These are phyloP conservation scores for Platygyra sinensis DNA, from an alignment of 64 coral and sea anemone species.

Conservation along the genomic window DNA sequence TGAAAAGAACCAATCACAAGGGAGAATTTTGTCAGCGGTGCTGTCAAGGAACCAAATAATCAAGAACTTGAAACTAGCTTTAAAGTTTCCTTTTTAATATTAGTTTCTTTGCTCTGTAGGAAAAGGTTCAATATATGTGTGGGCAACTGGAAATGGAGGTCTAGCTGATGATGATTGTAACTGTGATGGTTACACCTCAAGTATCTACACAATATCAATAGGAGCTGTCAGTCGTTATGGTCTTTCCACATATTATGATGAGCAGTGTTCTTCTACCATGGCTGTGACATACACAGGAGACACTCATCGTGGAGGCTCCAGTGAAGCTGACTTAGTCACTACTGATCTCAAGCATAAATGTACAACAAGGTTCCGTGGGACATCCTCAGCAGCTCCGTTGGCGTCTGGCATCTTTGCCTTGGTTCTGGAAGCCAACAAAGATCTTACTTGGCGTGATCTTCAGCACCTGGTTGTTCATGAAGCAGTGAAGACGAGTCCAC, in stretches of 20 bases:
- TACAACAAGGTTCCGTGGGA: conserved; percentile 85
- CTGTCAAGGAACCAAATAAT: too few relatives aligned
- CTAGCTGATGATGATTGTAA: conserved; percentile 94
- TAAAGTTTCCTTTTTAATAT: not conserved
- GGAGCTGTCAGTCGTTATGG: conserved; percentile 97
- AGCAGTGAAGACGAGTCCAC: conserved; percentile 85
- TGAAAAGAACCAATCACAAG: too few relatives aligned
- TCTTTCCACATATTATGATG: conserved; percentile 94
- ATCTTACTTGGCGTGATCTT: conserved; percentile 93
- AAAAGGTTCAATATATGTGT: conserved; percentile 91
- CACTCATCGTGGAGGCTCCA: conserved; percentile 72
- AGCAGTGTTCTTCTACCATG: conserved; percentile 96
- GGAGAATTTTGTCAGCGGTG: too few relatives aligned
- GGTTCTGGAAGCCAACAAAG: conserved; percentile 86
- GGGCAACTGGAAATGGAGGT: conserved; percentile 98
- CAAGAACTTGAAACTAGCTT: too few relatives aligned
- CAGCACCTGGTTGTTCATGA: conserved; percentile 92
- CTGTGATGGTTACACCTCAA: conserved; percentile 96
- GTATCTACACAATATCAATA: conserved; percentile 95
- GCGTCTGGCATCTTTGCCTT: conserved; percentile 98
- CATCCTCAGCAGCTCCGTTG: conserved; percentile 92
- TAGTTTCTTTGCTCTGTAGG: conserved; percentile 39
- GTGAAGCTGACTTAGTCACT: conserved; percentile 80
- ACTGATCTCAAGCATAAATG: conserved; percentile 93
- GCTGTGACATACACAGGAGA: conserved; percentile 95